These are phyloP conservation scores for Scomber japonicus DNA, from an alignment of 2,113 vertebrate genomes.

Conservation along the genomic window DNA sequence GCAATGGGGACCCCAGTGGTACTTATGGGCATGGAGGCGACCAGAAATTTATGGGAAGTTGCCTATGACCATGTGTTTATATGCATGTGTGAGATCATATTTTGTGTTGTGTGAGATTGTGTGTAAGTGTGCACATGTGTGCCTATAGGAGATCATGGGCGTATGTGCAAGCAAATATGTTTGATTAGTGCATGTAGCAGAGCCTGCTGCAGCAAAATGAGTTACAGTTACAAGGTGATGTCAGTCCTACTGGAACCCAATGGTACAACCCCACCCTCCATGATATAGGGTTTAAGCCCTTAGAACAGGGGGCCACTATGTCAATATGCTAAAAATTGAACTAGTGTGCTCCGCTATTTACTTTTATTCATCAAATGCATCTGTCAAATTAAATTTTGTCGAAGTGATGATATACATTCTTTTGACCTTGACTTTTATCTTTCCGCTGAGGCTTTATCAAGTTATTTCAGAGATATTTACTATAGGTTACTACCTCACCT, in stretches of 20 bases:
- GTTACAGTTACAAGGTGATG: conserved; percentile 74
- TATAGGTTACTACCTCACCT: conserved; percentile 3
- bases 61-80: conserved; percentile 39
- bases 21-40: conserved; percentile 59
- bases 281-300: conserved; percentile 32
- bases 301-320: conserved; percentile 30
- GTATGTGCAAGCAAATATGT: conserved; percentile 65
- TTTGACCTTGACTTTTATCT: conserved; percentile 19
- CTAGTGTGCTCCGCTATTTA: conserved; percentile 18
- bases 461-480: conserved; percentile 10
- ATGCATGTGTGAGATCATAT: conserved; percentile 61
- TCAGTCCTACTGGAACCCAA: conserved; percentile 67
- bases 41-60: conserved; percentile 56
- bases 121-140: conserved; percentile 48
- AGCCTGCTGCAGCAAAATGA: conserved; percentile 64
- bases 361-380: background rate
- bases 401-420: background rate
- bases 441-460: conserved; percentile 11
- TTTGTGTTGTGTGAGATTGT: conserved; percentile 51
- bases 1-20: conserved; percentile 68
- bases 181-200: conserved; percentile 71
- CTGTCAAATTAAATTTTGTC: conserved; percentile 6
- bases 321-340: conserved; percentile 17
- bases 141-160: conserved; percentile 63
- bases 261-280: conserved; percentile 67